phyloP scores from a whole-genome alignment of 2,113 vertebrate species.

The Lichenostomus cassidix region DNA sequence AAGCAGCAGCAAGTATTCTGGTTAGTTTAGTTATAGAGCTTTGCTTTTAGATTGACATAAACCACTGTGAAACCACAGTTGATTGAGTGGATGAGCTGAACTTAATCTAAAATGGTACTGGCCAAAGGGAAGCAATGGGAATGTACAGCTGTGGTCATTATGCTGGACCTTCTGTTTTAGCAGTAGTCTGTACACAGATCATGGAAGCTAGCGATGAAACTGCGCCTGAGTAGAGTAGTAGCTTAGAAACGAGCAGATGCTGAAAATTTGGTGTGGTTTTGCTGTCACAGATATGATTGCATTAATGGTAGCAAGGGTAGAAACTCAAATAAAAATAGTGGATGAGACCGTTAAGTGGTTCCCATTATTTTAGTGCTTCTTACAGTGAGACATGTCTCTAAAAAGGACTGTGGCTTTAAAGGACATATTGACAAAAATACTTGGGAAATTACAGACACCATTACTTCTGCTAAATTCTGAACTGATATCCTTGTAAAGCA shows the following conservation, averaged over 20 bases:
- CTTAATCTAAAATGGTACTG: background rate
- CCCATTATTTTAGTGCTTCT: background rate
- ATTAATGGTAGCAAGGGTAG: background rate
- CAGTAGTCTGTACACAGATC: background rate
- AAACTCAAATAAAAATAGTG: slow-evolving; percentile 1
- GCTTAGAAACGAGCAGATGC: background rate
- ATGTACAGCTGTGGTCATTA: background rate
- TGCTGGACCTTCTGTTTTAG: background rate
- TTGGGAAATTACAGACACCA: background rate
- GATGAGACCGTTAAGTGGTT: background rate
- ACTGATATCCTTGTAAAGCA: background rate
- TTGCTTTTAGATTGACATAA: background rate
- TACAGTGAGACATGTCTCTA: background rate
- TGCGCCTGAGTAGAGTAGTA: background rate
- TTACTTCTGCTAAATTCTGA: slow-evolving; percentile 24
- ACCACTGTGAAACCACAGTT: background rate
- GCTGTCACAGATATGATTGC: background rate
- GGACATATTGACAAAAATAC: background rate
- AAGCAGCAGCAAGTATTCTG: background rate
- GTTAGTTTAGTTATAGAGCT: background rate
- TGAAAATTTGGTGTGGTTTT: background rate
- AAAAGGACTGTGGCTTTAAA: background rate
- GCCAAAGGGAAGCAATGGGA: background rate
- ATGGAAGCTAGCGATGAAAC: background rate
- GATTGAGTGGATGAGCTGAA: background rate